Conservation (phyloP, 2,888 invertebrate species). For the Eristalis arbustorum region DNA sequence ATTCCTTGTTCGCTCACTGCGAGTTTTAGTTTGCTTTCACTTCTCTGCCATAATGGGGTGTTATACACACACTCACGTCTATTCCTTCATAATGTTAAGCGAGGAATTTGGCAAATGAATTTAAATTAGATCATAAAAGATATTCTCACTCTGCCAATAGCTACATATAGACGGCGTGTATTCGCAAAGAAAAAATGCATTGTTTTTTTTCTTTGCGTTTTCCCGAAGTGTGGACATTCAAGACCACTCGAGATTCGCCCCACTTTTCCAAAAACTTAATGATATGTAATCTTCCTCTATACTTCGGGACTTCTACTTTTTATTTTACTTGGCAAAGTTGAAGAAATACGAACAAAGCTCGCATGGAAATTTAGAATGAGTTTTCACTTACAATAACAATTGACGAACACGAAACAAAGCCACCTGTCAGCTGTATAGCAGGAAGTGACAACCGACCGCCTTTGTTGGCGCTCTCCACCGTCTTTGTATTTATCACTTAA, state of each 20-base stretch:
- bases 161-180: neutral
- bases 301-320: neutral
- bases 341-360: neutral
- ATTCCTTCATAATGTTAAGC: slow-evolving; percentile 26
- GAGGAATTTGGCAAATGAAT: slow-evolving; percentile 58
- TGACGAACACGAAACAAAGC: slow-evolving; percentile 6
- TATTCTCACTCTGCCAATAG: neutral
- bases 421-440: slow-evolving; percentile 26
- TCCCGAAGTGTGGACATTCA: neutral
- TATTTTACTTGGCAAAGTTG: neutral
- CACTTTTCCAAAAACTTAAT: neutral
- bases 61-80: neutral
- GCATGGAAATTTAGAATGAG: slow-evolving; percentile 26
- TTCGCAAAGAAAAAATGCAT: neutral
- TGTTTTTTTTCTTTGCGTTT: neutral
- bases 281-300: neutral
- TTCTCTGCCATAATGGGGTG: slow-evolving; percentile 17
- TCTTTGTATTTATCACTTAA: slow-evolving; percentile 47
- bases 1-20: slow-evolving; percentile 2
- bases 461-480: slow-evolving; percentile 30
- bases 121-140: slow-evolving; percentile 54
- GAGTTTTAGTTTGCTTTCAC: slow-evolving; percentile 19
- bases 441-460: slow-evolving; percentile 22
- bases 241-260: neutral
- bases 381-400: slow-evolving; percentile 15